Base-by-base conservation (phyloP, 2,113 vertebrate genomes). In the Lamprotornis superbus region DNA sequence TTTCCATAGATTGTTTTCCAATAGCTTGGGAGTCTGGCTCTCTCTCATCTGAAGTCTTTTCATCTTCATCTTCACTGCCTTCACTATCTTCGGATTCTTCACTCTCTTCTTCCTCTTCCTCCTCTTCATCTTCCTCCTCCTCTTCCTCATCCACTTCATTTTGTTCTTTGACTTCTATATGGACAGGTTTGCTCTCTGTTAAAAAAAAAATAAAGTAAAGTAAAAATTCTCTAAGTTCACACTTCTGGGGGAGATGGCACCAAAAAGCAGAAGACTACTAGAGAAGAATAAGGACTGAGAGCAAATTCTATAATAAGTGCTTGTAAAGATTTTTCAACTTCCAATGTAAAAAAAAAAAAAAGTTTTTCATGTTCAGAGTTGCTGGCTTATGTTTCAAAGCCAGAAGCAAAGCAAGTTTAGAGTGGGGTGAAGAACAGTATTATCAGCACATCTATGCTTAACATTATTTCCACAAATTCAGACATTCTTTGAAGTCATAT, bases 151-250 rank as follows among this genome's bases (percentile, higher is more conserved):
- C 97, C 44, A 88, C 44, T 85, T 97, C 97, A 12, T 95, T 79
- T 9, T 98, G 97, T 87, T 99, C 99, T 96, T 99, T 99, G 79
- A 99, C 99, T 98, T 99, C 99, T 83, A 99, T 99, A 96, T 99
- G 99, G 63, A 99, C 98, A 46, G 98, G 99, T 91, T 99, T 99
- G 95, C 98, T 94, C 93, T 99, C 99, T 99, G 97, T 55, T 9
- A 82, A 89, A 67, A 67, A 67, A 87, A 71, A 2, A 40, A 40
- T 40, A 25, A 81, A 14, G 25, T 44, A 1, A 61, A 94, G 30
- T 77, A 71, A 95, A 70, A 91, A 56, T 15, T 59, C 11, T 53
- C 15, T 60, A 57, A 74, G 60, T 67, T 89, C 28, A 71, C 21
- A 30, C 3, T 67, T 55, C 11, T 10, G 3, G 25, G 12, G 28